A percentile compares a stretch with the other conserved stretches of the same genome.
Conservation (phyloP, 2,113 vertebrate species). For the Ptilonorhynchus violaceus region DNA sequence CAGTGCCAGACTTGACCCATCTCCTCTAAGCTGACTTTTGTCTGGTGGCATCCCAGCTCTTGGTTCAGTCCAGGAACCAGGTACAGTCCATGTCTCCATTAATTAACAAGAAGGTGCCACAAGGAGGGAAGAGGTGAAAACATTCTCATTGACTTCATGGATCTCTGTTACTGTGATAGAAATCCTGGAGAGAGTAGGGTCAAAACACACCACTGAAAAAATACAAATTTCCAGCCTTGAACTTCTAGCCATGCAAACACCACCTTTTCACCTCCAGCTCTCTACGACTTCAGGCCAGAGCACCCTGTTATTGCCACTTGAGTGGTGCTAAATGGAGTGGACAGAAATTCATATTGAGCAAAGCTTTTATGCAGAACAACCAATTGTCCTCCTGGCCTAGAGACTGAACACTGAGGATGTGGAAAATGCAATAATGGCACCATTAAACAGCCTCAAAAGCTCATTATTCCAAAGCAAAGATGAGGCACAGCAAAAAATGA, state of each 20-base stretch:
- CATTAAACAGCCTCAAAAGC: not conserved
- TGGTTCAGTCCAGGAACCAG: not conserved
- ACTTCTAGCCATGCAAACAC: not conserved
- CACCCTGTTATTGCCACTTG: not conserved
- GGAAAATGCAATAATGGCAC: not conserved
- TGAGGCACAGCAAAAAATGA: not conserved
- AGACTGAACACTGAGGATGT: not conserved
- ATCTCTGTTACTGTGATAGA: not conserved
- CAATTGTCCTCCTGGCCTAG: not conserved
- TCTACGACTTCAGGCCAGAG: not conserved
- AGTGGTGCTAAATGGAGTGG: not conserved
- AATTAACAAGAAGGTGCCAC: not conserved
- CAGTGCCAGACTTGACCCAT: not conserved
- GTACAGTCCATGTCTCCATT: not conserved
- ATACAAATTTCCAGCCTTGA: not conserved
- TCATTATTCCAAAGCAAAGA: not conserved
- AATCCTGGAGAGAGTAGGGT: not conserved
- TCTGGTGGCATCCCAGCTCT: not conserved
- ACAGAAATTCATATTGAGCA: not conserved
- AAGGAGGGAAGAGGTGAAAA: not conserved
- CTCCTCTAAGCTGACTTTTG: not conserved
- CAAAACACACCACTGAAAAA: not conserved
- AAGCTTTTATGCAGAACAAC: not conserved
- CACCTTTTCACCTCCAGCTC: not conserved
- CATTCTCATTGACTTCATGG: not conserved